A percentile compares a stretch with the other conserved stretches of the same genome.
Evolutionary conservation across 2,113 vertebrate species (phyloP).

Genomic region (Pleuronectes platessa): DNA sequence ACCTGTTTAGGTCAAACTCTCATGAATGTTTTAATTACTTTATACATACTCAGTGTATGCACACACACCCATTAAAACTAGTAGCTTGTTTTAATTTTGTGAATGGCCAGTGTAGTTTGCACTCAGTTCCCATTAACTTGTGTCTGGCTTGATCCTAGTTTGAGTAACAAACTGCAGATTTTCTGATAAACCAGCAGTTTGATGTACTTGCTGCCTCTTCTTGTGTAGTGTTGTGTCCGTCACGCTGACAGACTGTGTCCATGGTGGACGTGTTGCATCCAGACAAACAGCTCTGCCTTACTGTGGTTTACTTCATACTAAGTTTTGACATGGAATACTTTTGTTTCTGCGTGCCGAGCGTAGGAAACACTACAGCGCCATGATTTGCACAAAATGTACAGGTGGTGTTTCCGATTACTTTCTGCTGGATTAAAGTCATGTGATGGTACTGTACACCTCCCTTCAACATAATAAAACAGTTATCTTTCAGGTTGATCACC

Average conservation of each 20-base stretch:
- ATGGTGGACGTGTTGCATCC: background rate
- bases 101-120: no score
- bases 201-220: conserved; percentile 2
- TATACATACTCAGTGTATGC: background rate
- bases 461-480: conserved; percentile 53
- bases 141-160: no score
- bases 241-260: background rate
- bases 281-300: conserved; percentile 15
- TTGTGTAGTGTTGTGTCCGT: conserved; percentile 10
- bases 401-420: conserved; percentile 34
- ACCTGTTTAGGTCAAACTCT: background rate
- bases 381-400: conserved; percentile 61
- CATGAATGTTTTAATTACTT: background rate
- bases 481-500: conserved; percentile 11
- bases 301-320: conserved; percentile 2
- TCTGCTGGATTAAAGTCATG: conserved; percentile 49
- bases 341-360: conserved; percentile 28
- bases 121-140: no score
- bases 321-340: conserved; percentile 1
- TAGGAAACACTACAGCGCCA: conserved; percentile 33
- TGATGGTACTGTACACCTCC: conserved; percentile 37
- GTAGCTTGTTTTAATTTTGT: no score
- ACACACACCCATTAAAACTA: no score
- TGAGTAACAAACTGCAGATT: background rate
- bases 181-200: conserved; percentile 2